Percentiles rank a stretch among this genome's conserved stretches.
Conservation (phyloP, 2,113 vertebrate genomes). For the Tringa solitaria region DNA sequence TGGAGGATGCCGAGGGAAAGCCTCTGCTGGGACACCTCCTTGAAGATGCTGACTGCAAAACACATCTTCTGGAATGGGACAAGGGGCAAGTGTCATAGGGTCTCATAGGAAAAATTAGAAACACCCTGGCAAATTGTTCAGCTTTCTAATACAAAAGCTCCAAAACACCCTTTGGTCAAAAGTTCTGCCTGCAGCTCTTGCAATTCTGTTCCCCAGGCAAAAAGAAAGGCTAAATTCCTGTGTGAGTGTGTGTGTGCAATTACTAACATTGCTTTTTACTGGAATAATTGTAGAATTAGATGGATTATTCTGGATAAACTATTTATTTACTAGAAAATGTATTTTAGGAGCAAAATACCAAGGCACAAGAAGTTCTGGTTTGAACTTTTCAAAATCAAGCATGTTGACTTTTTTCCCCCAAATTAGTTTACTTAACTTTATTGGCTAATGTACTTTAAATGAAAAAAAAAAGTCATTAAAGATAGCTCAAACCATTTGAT, state of each 20-base stretch:
- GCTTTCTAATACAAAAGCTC: not conserved
- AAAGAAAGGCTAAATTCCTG: not conserved
- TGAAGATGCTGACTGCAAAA: not conserved
- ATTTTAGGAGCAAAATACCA: not conserved
- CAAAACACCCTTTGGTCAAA: not conserved
- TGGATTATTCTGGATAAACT: not conserved
- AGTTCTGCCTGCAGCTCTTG: not conserved
- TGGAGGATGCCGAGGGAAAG: accelerated
- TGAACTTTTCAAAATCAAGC: not conserved
- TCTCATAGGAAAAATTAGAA: not conserved
- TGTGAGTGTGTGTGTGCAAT: too few species aligned
- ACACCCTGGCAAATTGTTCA: not conserved
- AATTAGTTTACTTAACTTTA: not conserved
- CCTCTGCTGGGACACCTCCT: not conserved
- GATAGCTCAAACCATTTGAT: not conserved
- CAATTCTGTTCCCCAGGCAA: not conserved
- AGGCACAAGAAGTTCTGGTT: not conserved
- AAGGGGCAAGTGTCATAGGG: not conserved
- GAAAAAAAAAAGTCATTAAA: not conserved
- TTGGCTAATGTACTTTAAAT: not conserved
- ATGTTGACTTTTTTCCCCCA: not conserved
- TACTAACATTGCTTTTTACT: not conserved
- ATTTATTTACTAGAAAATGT: not conserved
- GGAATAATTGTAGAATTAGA: not conserved
- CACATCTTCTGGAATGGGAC: not conserved